Evolutionary conservation across 2,888 invertebrate species (phyloP).

Genomic region (Timema podura): DNA sequence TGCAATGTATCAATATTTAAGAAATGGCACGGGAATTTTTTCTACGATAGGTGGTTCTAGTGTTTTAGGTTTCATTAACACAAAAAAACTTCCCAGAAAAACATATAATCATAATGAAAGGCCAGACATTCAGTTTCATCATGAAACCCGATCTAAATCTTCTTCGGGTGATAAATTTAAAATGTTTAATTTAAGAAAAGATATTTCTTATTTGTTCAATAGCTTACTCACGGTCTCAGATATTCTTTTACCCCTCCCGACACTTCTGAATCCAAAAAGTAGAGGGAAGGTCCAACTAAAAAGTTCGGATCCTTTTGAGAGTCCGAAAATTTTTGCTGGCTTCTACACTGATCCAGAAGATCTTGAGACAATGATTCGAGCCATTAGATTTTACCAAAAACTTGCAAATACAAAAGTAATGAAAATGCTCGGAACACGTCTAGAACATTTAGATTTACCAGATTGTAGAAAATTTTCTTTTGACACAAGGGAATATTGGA

Average conservation of each 20-base stretch:
- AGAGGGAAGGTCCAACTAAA: slow-evolving; percentile 71
- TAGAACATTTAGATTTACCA: slow-evolving; percentile 42
- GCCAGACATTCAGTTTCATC: slow-evolving; percentile 89
- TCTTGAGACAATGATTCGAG: slow-evolving; percentile 75
- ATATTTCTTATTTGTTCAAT: too few relatives aligned
- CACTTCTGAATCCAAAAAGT: slow-evolving; percentile 72
- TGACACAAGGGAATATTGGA: slow-evolving; percentile 76
- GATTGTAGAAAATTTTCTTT: slow-evolving; percentile 43
- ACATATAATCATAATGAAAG: slow-evolving; percentile 46
- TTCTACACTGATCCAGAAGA: slow-evolving; percentile 62
- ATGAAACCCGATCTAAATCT: slow-evolving; percentile 30
- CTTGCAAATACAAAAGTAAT: slow-evolving; percentile 74
- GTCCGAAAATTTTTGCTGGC: slow-evolving; percentile 88
- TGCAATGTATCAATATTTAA: slow-evolving; percentile 72
- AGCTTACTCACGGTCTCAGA: background rate
- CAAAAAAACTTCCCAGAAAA: slow-evolving; percentile 58
- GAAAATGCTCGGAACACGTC: slow-evolving; percentile 63
- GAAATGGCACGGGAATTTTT: slow-evolving; percentile 63
- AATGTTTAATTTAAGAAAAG: too few relatives aligned
- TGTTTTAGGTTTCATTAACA: slow-evolving; percentile 69
- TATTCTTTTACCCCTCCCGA: slow-evolving; percentile 78
- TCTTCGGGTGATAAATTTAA: too few relatives aligned
- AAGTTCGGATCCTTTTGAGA: slow-evolving; percentile 78
- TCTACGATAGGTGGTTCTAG: slow-evolving; percentile 42
- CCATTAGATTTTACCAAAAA: slow-evolving; percentile 43